Evolutionary conservation across 2,113 vertebrate species (phyloP).

Genomic region (Eulemur rufifrons): DNA sequence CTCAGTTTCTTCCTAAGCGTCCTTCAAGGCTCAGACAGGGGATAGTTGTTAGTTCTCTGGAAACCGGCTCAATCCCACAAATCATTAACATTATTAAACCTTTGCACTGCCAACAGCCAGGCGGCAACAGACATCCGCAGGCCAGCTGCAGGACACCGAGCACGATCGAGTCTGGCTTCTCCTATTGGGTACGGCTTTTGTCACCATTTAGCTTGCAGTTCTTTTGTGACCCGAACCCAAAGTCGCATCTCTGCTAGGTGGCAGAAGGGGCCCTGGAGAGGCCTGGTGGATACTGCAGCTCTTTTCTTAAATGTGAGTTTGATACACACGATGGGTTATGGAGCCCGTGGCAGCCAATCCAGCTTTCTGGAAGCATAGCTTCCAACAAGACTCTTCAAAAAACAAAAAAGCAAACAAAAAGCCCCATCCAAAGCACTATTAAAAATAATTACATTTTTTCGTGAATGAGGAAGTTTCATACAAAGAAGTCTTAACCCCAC

Average conservation of each 20-base stretch:
- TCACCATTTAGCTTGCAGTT: background rate
- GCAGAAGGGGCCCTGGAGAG: background rate
- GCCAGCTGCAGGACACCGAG: rapidly evolving
- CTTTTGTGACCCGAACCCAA: background rate
- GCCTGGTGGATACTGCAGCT: rapidly evolving
- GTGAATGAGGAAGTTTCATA: background rate
- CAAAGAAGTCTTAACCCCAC: background rate
- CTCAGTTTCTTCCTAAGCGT: background rate
- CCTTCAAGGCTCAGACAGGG: background rate
- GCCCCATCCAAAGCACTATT: background rate
- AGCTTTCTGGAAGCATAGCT: background rate
- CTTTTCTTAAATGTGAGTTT: rapidly evolving
- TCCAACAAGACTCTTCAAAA: background rate
- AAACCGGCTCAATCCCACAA: background rate
- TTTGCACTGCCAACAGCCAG: rapidly evolving
- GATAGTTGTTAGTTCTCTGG: background rate
- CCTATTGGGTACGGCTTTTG: background rate
- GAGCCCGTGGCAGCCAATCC: rapidly evolving
- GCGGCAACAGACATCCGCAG: background rate
- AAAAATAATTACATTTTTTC: background rate
- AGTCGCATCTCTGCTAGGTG: background rate
- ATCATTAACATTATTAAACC: background rate
- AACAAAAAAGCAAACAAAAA: background rate
- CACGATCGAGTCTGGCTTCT: rapidly evolving
- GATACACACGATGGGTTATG: rapidly evolving